These are phyloP conservation scores for Chloroclystis v-ata DNA, from an alignment of 2,888 invertebrate species.

Conservation along the genomic window DNA sequence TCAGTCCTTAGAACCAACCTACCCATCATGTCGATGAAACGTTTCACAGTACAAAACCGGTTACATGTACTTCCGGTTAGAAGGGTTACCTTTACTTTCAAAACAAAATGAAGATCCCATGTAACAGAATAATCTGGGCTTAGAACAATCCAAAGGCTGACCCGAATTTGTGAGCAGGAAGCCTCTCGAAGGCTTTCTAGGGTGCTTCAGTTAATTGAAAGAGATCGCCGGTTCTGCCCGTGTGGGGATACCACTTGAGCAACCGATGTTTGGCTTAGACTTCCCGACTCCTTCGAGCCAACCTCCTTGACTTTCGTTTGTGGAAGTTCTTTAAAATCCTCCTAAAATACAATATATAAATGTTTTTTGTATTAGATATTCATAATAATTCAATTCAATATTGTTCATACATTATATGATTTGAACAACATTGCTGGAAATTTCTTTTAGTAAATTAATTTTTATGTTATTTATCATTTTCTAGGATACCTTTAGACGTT, in stretches of 20 bases:
- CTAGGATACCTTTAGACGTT: no score
- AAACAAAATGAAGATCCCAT: not conserved
- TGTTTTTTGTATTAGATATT: no score
- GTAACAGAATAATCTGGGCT: slow-evolving; percentile 28
- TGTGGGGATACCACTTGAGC: slow-evolving; percentile 46
- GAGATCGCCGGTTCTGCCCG: slow-evolving; percentile 56
- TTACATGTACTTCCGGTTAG: not conserved
- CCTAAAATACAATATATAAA: no score
- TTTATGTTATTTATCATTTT: no score
- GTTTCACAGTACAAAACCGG: no score
- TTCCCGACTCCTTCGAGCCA: slow-evolving; percentile 9
- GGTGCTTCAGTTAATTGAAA: slow-evolving; percentile 68
- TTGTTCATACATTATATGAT: no score
- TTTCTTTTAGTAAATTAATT: no score
- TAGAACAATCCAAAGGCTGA: slow-evolving; percentile 40
- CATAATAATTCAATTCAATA: no score
- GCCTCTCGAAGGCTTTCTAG: slow-evolving; percentile 40
- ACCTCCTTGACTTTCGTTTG: slow-evolving; percentile 9
- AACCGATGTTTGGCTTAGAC: slow-evolving; percentile 22
- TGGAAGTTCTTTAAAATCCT: not conserved
- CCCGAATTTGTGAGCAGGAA: slow-evolving; percentile 39
- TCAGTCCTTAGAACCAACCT: no score
- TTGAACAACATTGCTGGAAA: no score
- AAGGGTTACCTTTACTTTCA: not conserved
- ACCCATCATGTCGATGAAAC: no score